Conservation (phyloP, 2,888 invertebrate genomes). For the Calliopum simillimum region DNA sequence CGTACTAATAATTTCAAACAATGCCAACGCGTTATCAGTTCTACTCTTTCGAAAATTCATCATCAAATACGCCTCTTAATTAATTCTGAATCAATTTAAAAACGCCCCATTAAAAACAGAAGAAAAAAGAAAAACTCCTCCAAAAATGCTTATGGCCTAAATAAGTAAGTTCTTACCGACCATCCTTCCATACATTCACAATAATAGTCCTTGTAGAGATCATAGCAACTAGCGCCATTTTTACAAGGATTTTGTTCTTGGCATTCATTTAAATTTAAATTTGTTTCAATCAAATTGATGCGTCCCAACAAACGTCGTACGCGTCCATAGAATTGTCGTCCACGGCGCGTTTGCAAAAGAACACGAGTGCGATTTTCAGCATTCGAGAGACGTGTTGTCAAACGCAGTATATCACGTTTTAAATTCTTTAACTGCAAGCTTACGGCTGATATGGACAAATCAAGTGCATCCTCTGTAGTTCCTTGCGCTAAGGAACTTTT, state of each 20-base stretch:
- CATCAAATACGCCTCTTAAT: slow-evolving; percentile 37
- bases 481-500: slow-evolving; percentile 28
- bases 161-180: slow-evolving; percentile 63
- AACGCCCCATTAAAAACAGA: slow-evolving; percentile 7
- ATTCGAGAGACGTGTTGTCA: slow-evolving; percentile 43
- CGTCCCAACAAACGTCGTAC: slow-evolving; percentile 42
- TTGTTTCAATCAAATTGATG: slow-evolving; percentile 42
- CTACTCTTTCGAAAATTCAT: not conserved
- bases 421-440: slow-evolving; percentile 49
- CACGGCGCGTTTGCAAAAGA: slow-evolving; percentile 31
- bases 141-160: not conserved
- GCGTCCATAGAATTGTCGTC: slow-evolving; percentile 50
- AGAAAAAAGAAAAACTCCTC: not conserved
- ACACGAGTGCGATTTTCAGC: slow-evolving; percentile 49
- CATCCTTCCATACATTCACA: slow-evolving; percentile 83
- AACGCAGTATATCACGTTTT: slow-evolving; percentile 47
- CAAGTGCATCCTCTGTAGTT: slow-evolving; percentile 23
- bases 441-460: slow-evolving; percentile 44
- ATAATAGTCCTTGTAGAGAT: slow-evolving; percentile 76
- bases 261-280: slow-evolving; percentile 52
- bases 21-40: no score
- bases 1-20: no score
- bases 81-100: not conserved
- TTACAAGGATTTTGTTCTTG: slow-evolving; percentile 73
- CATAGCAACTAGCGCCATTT: slow-evolving; percentile 86